These are phyloP conservation scores for Heliconius melpomene DNA, from an alignment of 1,140 invertebrate genomes.

Conservation along the genomic window DNA sequence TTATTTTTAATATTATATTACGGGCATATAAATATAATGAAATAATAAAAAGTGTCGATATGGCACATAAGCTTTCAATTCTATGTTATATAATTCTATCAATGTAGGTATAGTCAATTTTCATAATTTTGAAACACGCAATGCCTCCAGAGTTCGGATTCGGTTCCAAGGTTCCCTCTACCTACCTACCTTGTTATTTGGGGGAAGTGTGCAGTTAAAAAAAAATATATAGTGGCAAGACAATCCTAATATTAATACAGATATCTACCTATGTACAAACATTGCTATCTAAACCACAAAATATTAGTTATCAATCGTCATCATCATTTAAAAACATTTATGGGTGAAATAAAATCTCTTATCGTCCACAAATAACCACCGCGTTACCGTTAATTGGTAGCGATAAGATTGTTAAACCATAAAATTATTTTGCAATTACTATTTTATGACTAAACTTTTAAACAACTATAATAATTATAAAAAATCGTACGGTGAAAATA, in stretches of 20 bases:
- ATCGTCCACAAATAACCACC: constrained; percentile 27
- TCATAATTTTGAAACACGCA: no score
- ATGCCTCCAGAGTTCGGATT: no score
- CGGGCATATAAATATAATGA: background rate
- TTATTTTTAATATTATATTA: no score
- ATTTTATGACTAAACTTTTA: background rate
- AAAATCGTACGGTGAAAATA: background rate
- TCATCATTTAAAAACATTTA: background rate
- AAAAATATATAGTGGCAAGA: no score
- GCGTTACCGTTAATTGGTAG: constrained; percentile 15
- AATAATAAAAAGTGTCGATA: background rate
- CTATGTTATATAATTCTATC: no score
- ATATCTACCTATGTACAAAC: no score
- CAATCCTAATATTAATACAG: background rate
- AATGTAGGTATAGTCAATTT: no score
- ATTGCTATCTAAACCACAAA: background rate
- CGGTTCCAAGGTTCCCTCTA: no score
- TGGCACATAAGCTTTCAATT: background rate
- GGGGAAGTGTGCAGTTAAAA: no score
- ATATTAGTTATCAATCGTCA: background rate
- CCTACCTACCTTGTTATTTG: no score
- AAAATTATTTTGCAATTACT: constrained; percentile 8
- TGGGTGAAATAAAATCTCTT: constrained; percentile 16
- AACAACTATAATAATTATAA: background rate
- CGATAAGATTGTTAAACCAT: constrained; percentile 14